Percentiles rank a stretch among this genome's conserved stretches.
Conservation (phyloP, 2,113 vertebrate genomes). For the Callaeas wilsoni region DNA sequence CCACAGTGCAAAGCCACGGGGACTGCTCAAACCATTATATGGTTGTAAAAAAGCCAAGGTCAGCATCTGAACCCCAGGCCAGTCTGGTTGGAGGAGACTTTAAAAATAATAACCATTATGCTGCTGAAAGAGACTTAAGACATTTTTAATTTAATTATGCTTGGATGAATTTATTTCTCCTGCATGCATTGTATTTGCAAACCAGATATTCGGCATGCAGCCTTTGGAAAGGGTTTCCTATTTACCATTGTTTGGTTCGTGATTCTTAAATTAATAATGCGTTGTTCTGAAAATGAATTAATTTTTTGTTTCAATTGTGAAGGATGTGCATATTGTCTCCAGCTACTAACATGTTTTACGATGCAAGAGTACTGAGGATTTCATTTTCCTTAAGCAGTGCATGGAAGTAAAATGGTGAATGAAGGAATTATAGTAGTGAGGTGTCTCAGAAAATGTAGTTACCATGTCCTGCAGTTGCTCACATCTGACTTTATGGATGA, state of each 20-base stretch:
- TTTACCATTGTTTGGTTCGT: conserved; percentile 66
- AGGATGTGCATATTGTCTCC: conserved; percentile 59
- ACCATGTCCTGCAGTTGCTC: conserved; percentile 38
- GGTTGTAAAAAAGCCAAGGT: conserved; percentile 31
- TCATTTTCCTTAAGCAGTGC: conserved; percentile 22
- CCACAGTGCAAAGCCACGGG: neutral
- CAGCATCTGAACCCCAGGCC: conserved; percentile 63
- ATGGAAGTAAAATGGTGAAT: neutral
- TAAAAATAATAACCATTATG: conserved; percentile 75
- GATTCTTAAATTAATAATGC: conserved; percentile 62
- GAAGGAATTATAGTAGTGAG: conserved; percentile 46
- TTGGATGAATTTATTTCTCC: conserved; percentile 63
- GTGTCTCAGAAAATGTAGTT: conserved; percentile 12
- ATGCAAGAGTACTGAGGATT: conserved; percentile 49
- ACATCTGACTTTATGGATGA: conserved; percentile 32
- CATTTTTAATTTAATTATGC: conserved; percentile 69
- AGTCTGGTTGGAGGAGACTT: conserved; percentile 65
- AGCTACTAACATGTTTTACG: conserved; percentile 44
- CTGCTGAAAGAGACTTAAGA: conserved; percentile 74
- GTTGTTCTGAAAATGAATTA: conserved; percentile 55
- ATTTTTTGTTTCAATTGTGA: conserved; percentile 36
- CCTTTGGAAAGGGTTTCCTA: conserved; percentile 52
- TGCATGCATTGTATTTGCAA: conserved; percentile 71
- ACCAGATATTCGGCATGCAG: conserved; percentile 69
- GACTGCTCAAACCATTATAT: conserved; percentile 33